phyloP scores from a whole-genome alignment of 2,888 invertebrate genomes.

The Papilio gigon region DNA sequence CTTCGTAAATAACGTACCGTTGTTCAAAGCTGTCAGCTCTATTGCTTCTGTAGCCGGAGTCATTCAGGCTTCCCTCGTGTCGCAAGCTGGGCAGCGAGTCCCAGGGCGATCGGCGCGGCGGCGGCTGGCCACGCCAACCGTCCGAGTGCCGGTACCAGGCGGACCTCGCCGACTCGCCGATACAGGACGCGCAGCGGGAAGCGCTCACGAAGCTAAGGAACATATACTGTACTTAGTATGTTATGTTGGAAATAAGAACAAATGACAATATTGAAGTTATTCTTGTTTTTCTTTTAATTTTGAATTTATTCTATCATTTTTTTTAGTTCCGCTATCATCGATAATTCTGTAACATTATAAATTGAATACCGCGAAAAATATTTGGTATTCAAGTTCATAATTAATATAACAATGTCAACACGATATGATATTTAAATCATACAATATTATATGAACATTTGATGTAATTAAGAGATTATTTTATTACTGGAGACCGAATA shows the following conservation, averaged over 20 bases:
- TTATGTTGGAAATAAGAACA: background rate
- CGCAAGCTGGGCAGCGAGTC: slow-evolving; percentile 92
- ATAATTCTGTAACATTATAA: too few relatives aligned
- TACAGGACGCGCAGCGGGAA: slow-evolving; percentile 91
- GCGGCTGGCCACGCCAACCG: slow-evolving; percentile 87
- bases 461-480: background rate
- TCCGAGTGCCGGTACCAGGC: slow-evolving; percentile 96
- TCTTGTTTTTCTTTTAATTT: too few relatives aligned
- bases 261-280: too few relatives aligned
- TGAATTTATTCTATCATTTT: too few relatives aligned
- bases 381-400: too few relatives aligned
- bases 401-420: too few relatives aligned
- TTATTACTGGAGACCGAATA: background rate
- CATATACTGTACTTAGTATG: slow-evolving; percentile 30
- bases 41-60: slow-evolving; percentile 93
- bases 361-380: too few relatives aligned
- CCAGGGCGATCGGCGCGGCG: slow-evolving; percentile 90
- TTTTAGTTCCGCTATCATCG: too few relatives aligned
- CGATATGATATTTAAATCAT: background rate
- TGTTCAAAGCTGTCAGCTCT: slow-evolving; percentile 93
- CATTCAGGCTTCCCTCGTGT: slow-evolving; percentile 92
- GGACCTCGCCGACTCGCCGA: slow-evolving; percentile 93
- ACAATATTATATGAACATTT: background rate
- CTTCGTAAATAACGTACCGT: slow-evolving; percentile 82
- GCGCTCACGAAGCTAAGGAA: slow-evolving; percentile 79